These are phyloP conservation scores for Todiramphus saurophagus DNA, from an alignment of 2,113 vertebrate species.

Conservation along the genomic window DNA sequence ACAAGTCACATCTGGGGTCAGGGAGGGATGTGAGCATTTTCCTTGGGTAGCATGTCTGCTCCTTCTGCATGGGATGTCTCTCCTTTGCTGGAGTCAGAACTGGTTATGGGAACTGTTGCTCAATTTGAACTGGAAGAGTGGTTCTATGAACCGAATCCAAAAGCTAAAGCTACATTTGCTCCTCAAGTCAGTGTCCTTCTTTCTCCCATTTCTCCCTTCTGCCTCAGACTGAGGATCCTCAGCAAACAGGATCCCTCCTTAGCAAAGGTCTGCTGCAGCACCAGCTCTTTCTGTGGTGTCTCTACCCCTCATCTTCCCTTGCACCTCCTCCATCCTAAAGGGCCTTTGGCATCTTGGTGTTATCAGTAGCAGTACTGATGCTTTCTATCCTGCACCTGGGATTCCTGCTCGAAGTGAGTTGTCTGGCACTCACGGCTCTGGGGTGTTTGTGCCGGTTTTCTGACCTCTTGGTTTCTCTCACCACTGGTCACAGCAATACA, in stretches of 20 bases:
- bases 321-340: background rate
- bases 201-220: background rate
- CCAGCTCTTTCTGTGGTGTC: background rate
- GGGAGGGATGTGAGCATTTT: fast-evolving
- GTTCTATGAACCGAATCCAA: background rate
- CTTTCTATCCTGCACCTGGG: background rate
- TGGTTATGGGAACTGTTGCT: background rate
- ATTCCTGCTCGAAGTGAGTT: background rate
- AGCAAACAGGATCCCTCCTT: background rate
- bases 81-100: background rate
- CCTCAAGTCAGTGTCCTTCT: background rate
- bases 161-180: background rate
- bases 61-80: fast-evolving
- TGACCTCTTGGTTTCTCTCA: background rate
- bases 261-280: background rate
- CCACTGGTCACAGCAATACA: fast-evolving
- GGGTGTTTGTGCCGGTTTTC: background rate
- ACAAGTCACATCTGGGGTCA: fast-evolving
- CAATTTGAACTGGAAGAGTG: background rate
- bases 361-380: background rate
- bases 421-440: background rate
- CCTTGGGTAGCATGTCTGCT: fast-evolving
- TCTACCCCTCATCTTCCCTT: background rate
- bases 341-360: background rate
- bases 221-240: background rate